A percentile compares a stretch with the other conserved stretches of the same genome.
Evolutionary conservation across 2,888 invertebrate genomes (phyloP).

Genomic region (Pteria penguin): DNA sequence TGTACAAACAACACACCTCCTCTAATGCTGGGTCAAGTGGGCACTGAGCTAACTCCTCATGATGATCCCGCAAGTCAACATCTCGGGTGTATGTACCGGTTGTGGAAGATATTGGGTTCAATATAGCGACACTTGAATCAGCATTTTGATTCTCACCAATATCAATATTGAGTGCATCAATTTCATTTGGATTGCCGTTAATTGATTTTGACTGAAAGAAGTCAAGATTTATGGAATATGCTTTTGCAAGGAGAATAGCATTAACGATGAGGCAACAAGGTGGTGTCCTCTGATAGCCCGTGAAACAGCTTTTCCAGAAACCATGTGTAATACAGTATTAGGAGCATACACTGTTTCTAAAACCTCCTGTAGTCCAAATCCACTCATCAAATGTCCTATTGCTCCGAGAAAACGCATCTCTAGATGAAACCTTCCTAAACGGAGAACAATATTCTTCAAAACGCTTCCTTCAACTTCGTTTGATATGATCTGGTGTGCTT

Average conservation of each 20-base stretch:
- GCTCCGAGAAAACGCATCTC: constrained; percentile 39
- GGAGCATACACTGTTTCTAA: constrained; percentile 35
- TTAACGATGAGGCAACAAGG: constrained; percentile 3
- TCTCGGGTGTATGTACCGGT: too few species aligned
- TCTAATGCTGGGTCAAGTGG: too few species aligned
- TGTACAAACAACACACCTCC: background rate
- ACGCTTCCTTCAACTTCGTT: background rate
- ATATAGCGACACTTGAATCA: too few species aligned
- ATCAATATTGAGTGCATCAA: too few species aligned
- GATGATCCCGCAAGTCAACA: too few species aligned
- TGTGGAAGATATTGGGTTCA: too few species aligned
- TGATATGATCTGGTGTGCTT: background rate
- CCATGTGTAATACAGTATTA: constrained; percentile 51
- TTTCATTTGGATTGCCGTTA: too few species aligned
- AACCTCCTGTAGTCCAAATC: constrained; percentile 6
- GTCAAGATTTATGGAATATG: too few species aligned
- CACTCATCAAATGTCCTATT: constrained; percentile 42
- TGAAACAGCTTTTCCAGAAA: constrained; percentile 55
- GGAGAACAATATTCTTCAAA: constrained; percentile 25
- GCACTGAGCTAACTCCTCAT: too few species aligned
- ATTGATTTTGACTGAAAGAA: too few species aligned
- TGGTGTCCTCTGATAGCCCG: constrained; percentile 52
- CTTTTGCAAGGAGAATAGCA: too few species aligned
- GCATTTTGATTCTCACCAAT: too few species aligned
- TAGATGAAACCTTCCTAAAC: constrained; percentile 42